These are phyloP conservation scores for Vulpes lagopus DNA, from an alignment of 2,113 vertebrate genomes.

Conservation along the genomic window DNA sequence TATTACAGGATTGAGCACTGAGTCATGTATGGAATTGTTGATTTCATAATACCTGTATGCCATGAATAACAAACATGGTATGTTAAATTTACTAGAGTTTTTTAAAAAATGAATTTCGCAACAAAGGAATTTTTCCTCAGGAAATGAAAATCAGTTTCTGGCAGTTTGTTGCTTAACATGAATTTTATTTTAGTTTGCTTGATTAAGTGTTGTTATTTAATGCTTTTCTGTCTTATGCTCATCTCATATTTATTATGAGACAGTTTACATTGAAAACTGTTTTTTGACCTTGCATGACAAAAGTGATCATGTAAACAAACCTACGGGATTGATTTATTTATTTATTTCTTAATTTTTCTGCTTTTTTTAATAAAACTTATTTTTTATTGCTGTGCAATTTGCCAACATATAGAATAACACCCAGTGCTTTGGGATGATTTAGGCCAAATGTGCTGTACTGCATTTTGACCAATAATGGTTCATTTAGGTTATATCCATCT, in stretches of 20 bases:
- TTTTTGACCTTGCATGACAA: background rate
- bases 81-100: background rate
- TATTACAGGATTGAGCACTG: background rate
- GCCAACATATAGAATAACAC: too few species aligned
- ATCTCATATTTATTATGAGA: background rate
- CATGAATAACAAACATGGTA: background rate
- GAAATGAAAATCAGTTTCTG: background rate
- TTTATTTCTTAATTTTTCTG: too few species aligned
- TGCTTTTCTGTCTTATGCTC: background rate
- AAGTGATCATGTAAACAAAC: slow-evolving; percentile 45
- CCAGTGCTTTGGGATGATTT: too few species aligned
- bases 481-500: background rate
- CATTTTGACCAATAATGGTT: background rate
- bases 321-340: too few species aligned
- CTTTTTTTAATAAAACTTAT: too few species aligned
- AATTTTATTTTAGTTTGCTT: background rate
- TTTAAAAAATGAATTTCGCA: background rate
- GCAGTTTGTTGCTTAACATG: background rate
- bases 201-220: background rate
- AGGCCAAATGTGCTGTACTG: background rate
- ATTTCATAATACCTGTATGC: background rate
- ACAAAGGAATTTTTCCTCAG: background rate
- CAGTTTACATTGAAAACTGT: background rate
- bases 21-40: background rate
- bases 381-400: too few species aligned